phyloP scores from a whole-genome alignment of 2,113 vertebrate genomes.

The Perca fluviatilis region DNA sequence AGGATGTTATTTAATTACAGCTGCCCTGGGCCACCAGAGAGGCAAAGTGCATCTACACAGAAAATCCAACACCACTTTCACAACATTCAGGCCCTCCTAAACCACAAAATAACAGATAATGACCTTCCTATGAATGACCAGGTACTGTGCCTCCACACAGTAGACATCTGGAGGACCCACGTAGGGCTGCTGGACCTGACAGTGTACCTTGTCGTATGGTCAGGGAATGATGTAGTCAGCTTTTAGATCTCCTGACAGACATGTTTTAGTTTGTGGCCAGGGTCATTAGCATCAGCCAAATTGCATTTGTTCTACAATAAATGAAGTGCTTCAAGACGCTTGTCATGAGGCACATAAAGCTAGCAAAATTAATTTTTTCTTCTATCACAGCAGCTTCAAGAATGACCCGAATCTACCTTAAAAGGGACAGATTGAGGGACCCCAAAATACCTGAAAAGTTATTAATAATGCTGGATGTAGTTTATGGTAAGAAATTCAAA shows the following conservation, averaged over 20 bases:
- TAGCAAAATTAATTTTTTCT: not conserved
- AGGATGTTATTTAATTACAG: not conserved
- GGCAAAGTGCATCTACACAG: not conserved
- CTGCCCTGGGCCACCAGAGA: slow-evolving; percentile 10
- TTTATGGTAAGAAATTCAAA: not conserved
- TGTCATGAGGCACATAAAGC: not conserved
- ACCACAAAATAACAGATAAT: slow-evolving; percentile 23
- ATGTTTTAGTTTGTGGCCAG: not conserved
- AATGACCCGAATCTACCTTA: not conserved
- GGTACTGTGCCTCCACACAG: not conserved
- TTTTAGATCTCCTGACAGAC: not conserved
- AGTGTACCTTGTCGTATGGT: not conserved
- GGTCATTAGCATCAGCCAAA: not conserved
- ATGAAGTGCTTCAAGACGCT: not conserved
- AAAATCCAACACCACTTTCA: not conserved
- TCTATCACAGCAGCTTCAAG: not conserved
- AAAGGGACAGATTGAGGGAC: not conserved
- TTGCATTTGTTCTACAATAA: not conserved
- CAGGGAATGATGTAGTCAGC: not conserved
- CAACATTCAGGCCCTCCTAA: not conserved
- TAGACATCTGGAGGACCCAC: too few species aligned
- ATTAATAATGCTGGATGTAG: not conserved
- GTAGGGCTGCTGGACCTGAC: not conserved
- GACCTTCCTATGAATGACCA: not conserved
- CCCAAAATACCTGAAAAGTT: not conserved